Evolutionary conservation across 2,888 invertebrate genomes (phyloP).

Genomic region (Drosophila diplacantha): DNA sequence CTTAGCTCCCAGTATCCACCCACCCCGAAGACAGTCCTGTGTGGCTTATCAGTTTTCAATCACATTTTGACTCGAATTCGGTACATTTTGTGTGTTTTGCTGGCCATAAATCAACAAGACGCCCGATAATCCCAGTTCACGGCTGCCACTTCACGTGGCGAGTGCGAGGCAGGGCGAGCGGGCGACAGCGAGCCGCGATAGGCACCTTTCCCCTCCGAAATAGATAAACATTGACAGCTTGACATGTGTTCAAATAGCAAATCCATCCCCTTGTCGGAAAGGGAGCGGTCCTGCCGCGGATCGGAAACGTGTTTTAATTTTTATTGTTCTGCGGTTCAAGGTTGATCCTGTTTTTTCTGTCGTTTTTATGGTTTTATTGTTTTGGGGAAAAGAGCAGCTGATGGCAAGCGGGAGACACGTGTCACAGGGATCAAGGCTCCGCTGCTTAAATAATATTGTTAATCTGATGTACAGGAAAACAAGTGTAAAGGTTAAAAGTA

Average conservation of each 20-base stretch:
- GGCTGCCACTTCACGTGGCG: constrained; percentile 39
- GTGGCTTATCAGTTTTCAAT: constrained; percentile 70
- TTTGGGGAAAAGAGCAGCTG: constrained; percentile 26
- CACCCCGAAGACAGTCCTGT: constrained; percentile 21
- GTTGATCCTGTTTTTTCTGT: constrained; percentile 18
- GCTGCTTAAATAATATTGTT: background rate
- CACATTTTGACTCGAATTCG: constrained; percentile 65
- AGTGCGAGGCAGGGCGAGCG: constrained; percentile 9
- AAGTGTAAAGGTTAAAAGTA: background rate
- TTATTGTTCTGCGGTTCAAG: constrained; percentile 46
- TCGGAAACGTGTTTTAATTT: constrained; percentile 55
- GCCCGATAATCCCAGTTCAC: constrained; percentile 57
- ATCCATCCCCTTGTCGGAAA: constrained; percentile 16
- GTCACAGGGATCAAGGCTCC: constrained; percentile 3
- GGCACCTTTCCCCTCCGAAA: constrained; percentile 48
- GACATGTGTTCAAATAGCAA: constrained; percentile 61
- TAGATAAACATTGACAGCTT: constrained; percentile 72
- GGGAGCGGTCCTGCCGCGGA: constrained; percentile 15
- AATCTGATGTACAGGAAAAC: background rate
- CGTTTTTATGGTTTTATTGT: constrained; percentile 15
- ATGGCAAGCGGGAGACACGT: constrained; percentile 22
- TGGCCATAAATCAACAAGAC: constrained; percentile 66
- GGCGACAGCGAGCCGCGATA: constrained; percentile 24
- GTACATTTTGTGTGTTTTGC: constrained; percentile 50
- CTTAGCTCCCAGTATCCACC: background rate